Evolutionary conservation across 2,888 invertebrate genomes (phyloP).

Genomic region (Exephanes ischioxanthus): DNA sequence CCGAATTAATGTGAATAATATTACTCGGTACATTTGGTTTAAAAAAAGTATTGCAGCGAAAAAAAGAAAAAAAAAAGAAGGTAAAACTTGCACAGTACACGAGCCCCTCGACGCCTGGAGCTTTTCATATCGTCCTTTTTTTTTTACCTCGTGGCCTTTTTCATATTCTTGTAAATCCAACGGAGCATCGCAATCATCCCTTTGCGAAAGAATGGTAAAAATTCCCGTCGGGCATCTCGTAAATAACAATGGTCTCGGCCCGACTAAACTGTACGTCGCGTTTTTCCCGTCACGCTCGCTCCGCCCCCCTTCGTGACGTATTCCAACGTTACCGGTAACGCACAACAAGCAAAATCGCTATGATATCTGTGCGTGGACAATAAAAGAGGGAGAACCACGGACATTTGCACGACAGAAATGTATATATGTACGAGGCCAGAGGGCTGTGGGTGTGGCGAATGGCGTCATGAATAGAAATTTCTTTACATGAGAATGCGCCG

Average conservation of each 20-base stretch:
- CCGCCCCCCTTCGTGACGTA: background rate
- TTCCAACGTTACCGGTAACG: slow-evolving; percentile 22
- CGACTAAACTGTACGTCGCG: slow-evolving; percentile 10
- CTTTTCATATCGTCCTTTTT: slow-evolving; percentile 22
- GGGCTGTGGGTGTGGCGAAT: slow-evolving; percentile 60
- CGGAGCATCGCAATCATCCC: slow-evolving; percentile 50
- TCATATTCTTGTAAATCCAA: slow-evolving; percentile 55
- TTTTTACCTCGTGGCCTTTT: background rate
- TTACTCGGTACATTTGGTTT: background rate
- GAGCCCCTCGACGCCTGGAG: slow-evolving; percentile 2
- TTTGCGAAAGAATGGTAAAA: slow-evolving; percentile 47
- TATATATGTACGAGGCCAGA: slow-evolving; percentile 11
- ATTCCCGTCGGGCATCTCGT: slow-evolving; percentile 44
- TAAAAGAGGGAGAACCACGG: slow-evolving; percentile 25
- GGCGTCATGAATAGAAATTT: slow-evolving; percentile 72
- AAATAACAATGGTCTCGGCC: slow-evolving; percentile 55
- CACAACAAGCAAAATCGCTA: slow-evolving; percentile 37
- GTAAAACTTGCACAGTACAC: background rate
- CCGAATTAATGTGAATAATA: background rate
- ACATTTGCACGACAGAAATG: slow-evolving; percentile 28
- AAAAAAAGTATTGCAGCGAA: background rate
- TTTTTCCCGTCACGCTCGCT: slow-evolving; percentile 28
- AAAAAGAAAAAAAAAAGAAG: background rate
- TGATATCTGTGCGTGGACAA: slow-evolving; percentile 26
- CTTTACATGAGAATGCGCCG: slow-evolving; percentile 65